Conservation (phyloP, 2,797 vertebrate species). For the Hemibagrus guttatus region DNA sequence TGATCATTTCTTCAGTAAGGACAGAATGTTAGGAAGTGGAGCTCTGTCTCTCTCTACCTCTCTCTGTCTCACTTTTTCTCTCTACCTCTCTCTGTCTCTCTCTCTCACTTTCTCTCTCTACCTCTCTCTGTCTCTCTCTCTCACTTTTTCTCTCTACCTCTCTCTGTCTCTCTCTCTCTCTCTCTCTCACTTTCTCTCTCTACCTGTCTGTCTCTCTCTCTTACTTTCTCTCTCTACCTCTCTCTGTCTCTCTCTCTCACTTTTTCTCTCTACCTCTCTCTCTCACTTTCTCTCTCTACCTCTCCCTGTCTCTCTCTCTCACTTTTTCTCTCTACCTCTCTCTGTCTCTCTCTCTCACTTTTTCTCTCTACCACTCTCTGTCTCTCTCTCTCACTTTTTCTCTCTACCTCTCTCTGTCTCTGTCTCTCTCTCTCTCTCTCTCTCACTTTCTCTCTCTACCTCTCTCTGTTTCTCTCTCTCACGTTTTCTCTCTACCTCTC, state of each 20-base stretch:
- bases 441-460: background rate
- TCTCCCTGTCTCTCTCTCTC: background rate
- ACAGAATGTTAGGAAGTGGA: too few species aligned
- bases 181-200: too few species aligned
- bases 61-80: background rate
- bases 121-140: background rate
- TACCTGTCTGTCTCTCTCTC: background rate
- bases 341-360: background rate
- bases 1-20: too few species aligned
- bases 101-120: too few species aligned
- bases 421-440: too few species aligned
- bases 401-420: too few species aligned
- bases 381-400: background rate
- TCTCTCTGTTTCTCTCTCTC: background rate
- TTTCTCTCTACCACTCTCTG: background rate
- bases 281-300: background rate
- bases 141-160: background rate
- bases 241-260: background rate
- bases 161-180: background rate
- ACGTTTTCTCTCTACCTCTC: rapidly evolving
- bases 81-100: too few species aligned
- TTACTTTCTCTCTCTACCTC: background rate
- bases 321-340: background rate
- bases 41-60: background rate
- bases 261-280: background rate